Evolutionary conservation across 1,140 invertebrate species (phyloP).

Genomic region (Sminthurides bifidus): DNA sequence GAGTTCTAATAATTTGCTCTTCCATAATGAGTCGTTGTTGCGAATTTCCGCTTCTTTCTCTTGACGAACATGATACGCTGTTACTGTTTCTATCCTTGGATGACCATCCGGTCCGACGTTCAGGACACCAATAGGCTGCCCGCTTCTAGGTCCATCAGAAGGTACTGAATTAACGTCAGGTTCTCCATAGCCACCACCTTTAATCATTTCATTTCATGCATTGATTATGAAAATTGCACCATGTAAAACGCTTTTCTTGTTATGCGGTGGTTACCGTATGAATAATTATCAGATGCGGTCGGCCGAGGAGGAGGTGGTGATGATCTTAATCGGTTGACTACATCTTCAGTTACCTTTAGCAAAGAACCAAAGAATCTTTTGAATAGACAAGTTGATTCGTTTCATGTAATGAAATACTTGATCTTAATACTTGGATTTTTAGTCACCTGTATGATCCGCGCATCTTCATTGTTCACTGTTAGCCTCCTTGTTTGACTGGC

Average conservation of each 20-base stretch:
- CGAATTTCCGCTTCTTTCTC: constrained; percentile 1
- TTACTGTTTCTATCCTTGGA: constrained; percentile 1
- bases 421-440: background rate
- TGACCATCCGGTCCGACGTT: background rate
- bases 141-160: background rate
- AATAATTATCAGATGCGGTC: background rate
- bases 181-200: background rate
- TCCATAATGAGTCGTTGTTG: background rate
- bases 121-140: background rate
- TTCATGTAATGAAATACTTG: background rate
- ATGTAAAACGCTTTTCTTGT: background rate
- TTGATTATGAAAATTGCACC: background rate
- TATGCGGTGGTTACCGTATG: background rate
- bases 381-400: too few relatives aligned
- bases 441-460: constrained; percentile 1
- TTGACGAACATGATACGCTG: background rate
- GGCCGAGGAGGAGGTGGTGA: background rate
- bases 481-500: background rate
- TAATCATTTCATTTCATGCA: background rate
- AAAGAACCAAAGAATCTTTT: background rate
- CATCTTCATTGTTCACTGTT: constrained; percentile 6
- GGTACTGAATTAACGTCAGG: background rate
- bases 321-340: background rate
- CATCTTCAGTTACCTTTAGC: constrained; percentile 3
- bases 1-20: background rate